Evolutionary conservation across 2,888 invertebrate genomes (phyloP), one percentile per base, ranked within the genome.

Genomic region (Thereva nobilitata): DNA sequence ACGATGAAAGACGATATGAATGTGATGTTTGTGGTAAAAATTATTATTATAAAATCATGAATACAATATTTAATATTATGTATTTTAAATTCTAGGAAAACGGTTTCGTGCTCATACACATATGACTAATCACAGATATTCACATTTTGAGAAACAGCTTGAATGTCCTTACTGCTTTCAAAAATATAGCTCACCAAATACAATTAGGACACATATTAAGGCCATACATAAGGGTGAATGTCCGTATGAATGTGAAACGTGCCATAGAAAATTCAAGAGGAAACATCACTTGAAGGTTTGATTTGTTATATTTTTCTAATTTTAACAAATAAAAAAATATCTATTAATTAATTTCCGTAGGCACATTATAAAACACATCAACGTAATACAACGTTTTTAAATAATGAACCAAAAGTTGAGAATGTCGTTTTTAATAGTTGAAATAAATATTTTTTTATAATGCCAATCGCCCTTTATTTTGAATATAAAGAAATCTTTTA

Each of bases 21-120:
- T 77, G 77, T 64, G 74, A 77, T 67, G 67, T 76, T 64, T 77
- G 77, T 59, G 73, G 74, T 75, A 71, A 68, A 67, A 42, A 12
- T 63, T 12, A 7, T n/a, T n/a, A 49, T 23, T 12, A 49, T 12
- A 23, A 49, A 12, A 12, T 37, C 9, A 61, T 23, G 38, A n/a
- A 6, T 41, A 2, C 12, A 64, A 35, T 37, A n/a, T 9, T 37
- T 64, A 35, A 53, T 10, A 42, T 23, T 34, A 3, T 59, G 10
- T 50, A 37, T 59, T 53, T 44, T 44, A 12, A 37, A 61, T 64
- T 42, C 23, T 45, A 75, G 75, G 72, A 2, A 76, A 76, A 61
- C 68, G 70, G 45, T 77, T 75, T 68, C 71, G 75, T 5, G 72
- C 75, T 12, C 69, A 73, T 50, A 73, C 75, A 40, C 77, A 77